A percentile compares a stretch with the other conserved stretches of the same genome.
Conservation (phyloP, 2,113 vertebrate species). For the Indicator indicator region DNA sequence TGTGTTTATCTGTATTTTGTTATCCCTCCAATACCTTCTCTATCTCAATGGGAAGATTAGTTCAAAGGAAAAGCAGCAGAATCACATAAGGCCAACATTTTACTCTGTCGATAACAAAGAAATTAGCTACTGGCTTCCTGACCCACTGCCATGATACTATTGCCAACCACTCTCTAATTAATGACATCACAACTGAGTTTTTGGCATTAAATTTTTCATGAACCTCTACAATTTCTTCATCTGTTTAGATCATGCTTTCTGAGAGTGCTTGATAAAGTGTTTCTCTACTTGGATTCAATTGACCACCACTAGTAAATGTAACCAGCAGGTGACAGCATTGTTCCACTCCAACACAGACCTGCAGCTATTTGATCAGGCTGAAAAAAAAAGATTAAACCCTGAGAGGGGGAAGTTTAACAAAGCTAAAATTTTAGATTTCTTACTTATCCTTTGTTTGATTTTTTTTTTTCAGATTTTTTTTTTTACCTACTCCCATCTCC, state of each 20-base stretch:
- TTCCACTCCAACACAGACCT: not conserved
- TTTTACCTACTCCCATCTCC: not conserved
- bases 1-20: not conserved
- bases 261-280: not conserved
- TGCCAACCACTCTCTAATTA: not conserved
- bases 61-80: not conserved
- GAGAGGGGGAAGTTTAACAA: not conserved
- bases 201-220: not conserved
- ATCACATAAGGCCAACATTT: not conserved
- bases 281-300: not conserved
- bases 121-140: not conserved
- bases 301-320: not conserved
- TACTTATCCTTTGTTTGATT: not conserved
- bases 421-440: not conserved
- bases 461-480: not conserved
- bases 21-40: not conserved
- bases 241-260: not conserved
- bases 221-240: not conserved
- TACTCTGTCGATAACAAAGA: not conserved
- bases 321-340: conserved; percentile 69
- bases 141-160: not conserved
- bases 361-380: not conserved
- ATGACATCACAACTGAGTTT: not conserved
- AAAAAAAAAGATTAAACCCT: not conserved
- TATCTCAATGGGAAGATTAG: not conserved